Conservation (phyloP, 2,888 invertebrate species). For the Malachius bipustulatus region DNA sequence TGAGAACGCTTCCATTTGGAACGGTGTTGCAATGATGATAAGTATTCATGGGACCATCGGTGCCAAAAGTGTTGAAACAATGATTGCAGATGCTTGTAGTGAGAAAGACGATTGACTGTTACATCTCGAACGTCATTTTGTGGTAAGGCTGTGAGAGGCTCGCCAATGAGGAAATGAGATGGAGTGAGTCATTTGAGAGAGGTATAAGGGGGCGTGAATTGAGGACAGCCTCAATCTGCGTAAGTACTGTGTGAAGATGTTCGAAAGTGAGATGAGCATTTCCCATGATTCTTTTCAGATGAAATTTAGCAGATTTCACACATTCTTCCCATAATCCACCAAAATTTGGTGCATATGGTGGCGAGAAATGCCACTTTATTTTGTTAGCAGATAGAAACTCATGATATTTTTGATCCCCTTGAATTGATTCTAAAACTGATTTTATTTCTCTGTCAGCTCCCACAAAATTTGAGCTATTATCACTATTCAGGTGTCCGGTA, state of each 20-base stretch:
- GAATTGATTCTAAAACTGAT: too few species aligned
- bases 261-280: conserved; percentile 9
- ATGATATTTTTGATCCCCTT: too few species aligned
- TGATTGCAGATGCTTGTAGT: conserved; percentile 11
- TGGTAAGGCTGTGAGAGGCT: conserved; percentile 11
- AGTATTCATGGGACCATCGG: conserved; percentile 17
- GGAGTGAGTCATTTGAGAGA: conserved; percentile 14
- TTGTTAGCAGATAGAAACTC: neutral
- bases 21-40: too few species aligned
- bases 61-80: conserved; percentile 19
- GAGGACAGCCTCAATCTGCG: conserved; percentile 13
- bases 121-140: conserved; percentile 8
- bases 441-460: too few species aligned
- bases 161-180: conserved; percentile 17
- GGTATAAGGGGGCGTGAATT: conserved; percentile 12
- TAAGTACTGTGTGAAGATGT: conserved; percentile 3
- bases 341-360: conserved; percentile 11
- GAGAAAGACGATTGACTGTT: conserved; percentile 7
- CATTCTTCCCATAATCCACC: conserved; percentile 13
- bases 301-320: conserved; percentile 10
- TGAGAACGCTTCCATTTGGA: neutral
- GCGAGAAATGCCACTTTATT: conserved; percentile 11
- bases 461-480: too few species aligned
- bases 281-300: conserved; percentile 6
- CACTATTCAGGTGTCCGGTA: too few species aligned